These are phyloP conservation scores for Taenioides sp. DNA, from an alignment of 2,797 vertebrate genomes.

Conservation along the genomic window DNA sequence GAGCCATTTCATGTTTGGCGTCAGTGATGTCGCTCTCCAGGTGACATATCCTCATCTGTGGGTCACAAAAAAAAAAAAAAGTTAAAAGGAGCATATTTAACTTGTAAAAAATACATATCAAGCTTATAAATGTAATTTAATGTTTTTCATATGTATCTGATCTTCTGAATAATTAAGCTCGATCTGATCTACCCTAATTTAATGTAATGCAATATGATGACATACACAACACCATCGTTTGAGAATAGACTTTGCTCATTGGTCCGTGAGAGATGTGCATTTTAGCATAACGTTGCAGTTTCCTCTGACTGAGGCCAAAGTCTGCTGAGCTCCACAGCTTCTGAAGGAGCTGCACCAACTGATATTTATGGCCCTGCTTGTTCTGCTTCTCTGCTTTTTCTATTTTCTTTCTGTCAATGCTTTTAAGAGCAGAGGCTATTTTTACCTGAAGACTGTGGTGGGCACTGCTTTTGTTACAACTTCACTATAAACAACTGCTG, in stretches of 20 bases:
- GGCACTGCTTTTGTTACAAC: neutral
- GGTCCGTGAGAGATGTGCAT: neutral
- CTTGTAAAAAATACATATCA: neutral
- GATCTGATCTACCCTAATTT: too few relatives aligned
- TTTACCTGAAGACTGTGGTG: neutral
- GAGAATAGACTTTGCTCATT: too few relatives aligned
- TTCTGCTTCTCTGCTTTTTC: neutral
- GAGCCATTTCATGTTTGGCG: constrained; percentile 87
- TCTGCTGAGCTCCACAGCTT: constrained; percentile 28
- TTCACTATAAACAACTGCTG: neutral
- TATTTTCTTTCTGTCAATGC: neutral
- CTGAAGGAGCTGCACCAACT: constrained; percentile 23
- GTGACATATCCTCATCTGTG: constrained; percentile 80
- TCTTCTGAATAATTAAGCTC: too few relatives aligned
- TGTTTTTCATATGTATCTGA: too few relatives aligned
- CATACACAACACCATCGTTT: too few relatives aligned
- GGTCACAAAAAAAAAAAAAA: constrained; percentile 8
- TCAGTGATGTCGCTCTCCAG: constrained; percentile 81
- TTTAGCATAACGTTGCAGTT: constrained; percentile 24
- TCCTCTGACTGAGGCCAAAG: constrained; percentile 32
- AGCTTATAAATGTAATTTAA: neutral
- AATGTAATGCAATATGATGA: too few relatives aligned
- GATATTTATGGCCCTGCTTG: constrained; percentile 12
- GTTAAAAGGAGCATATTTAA: neutral
- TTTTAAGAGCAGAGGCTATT: neutral